These are phyloP conservation scores for Rhagoletis zephyria DNA, from an alignment of 1,140 invertebrate genomes.

Conservation along the genomic window DNA sequence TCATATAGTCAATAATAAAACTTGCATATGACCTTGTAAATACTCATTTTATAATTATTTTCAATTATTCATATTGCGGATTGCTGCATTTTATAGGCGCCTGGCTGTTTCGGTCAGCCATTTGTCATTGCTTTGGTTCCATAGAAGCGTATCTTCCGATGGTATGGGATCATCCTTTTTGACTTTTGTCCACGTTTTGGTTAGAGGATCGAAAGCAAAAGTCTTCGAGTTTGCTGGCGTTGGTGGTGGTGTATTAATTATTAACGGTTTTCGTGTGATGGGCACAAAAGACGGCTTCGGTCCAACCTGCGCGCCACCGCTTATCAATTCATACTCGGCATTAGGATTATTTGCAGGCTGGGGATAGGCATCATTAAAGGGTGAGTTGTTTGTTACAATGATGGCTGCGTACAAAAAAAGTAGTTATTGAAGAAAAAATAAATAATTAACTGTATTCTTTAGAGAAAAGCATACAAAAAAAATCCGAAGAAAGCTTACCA, in stretches of 20 bases:
- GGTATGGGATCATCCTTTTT: conserved; percentile 60
- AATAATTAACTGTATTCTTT: background rate
- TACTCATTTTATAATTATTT: too few relatives aligned
- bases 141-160: conserved; percentile 61
- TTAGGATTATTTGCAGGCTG: conserved; percentile 56
- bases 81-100: conserved; percentile 4
- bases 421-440: background rate
- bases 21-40: too few relatives aligned
- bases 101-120: conserved; percentile 62
- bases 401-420: background rate
- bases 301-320: conserved; percentile 35
- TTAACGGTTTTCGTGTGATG: conserved; percentile 60
- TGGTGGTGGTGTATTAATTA: conserved; percentile 64
- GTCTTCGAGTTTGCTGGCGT: conserved; percentile 62
- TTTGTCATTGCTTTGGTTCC: conserved; percentile 71
- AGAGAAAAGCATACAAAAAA: too few relatives aligned
- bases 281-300: conserved; percentile 62
- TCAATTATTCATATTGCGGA: too few relatives aligned
- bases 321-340: conserved; percentile 60
- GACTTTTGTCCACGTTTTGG: conserved; percentile 64
- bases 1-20: background rate
- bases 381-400: background rate
- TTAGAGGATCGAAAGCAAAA: conserved; percentile 64
- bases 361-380: background rate
- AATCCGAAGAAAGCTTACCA: background rate